phyloP scores from a whole-genome alignment of 2,888 invertebrate genomes.

The Empis stercorea region DNA sequence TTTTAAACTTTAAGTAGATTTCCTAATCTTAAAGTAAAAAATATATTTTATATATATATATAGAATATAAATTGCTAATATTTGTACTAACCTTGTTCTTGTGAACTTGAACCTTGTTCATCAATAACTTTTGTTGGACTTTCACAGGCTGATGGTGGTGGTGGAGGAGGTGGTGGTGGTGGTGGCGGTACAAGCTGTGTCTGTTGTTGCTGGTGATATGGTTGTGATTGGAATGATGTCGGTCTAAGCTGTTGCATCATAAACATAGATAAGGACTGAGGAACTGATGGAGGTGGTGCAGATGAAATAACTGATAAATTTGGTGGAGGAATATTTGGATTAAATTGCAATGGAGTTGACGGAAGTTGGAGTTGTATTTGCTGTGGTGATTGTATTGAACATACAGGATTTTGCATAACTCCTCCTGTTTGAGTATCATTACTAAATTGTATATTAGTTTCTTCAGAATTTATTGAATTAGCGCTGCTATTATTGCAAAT shows the following conservation, averaged over 20 bases:
- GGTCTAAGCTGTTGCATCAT: background rate
- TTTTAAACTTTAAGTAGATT: background rate
- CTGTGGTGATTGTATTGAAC: slow-evolving; percentile 14
- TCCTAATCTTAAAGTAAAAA: background rate
- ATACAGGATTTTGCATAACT: too few species aligned
- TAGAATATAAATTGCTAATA: too few species aligned
- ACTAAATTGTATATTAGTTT: background rate
- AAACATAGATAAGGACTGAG: slow-evolving; percentile 1
- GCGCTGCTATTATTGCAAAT: background rate
- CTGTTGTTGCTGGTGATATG: slow-evolving; percentile 3
- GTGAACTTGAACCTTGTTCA: background rate
- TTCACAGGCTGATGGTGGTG: background rate
- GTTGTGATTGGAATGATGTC: background rate
- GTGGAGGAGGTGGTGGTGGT: background rate
- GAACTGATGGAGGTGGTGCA: slow-evolving; percentile 20
- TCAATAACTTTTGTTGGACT: background rate
- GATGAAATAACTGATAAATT: slow-evolving; percentile 17
- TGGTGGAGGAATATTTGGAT: slow-evolving; percentile 31
- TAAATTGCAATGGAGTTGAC: slow-evolving; percentile 20
- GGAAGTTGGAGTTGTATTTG: slow-evolving; percentile 14
- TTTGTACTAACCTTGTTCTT: too few species aligned
- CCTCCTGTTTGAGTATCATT: too few species aligned
- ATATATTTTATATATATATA: background rate
- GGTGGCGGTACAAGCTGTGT: background rate
- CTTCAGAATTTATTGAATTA: background rate